Evolutionary conservation across 2,797 vertebrate genomes (phyloP).

Genomic region (Characodon lateralis): DNA sequence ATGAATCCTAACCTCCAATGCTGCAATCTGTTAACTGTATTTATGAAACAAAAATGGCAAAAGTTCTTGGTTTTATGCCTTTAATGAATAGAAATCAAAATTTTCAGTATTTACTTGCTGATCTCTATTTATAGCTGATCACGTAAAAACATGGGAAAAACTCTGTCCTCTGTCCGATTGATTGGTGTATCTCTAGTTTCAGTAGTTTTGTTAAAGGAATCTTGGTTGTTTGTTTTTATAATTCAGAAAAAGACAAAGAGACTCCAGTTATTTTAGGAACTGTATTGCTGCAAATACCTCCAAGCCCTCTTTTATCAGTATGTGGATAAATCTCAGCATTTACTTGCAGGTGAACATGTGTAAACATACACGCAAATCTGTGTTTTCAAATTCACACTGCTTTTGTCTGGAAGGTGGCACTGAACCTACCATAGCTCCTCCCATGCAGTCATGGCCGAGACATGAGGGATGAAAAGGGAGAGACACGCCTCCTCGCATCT

Average conservation of each 20-base stretch:
- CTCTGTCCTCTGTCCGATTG: not conserved
- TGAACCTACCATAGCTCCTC: constrained; percentile 66
- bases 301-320: constrained; percentile 4
- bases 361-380: constrained; percentile 39
- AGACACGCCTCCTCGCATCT: constrained; percentile 43
- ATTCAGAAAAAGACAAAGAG: not conserved
- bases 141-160: not conserved
- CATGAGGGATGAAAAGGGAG: constrained; percentile 42
- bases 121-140: no score
- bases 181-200: not conserved
- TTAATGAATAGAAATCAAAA: no score
- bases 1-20: no score
- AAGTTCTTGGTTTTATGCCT: no score
- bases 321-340: not conserved
- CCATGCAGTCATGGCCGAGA: constrained; percentile 71
- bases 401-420: constrained; percentile 77
- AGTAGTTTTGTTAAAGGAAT: not conserved
- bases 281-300: constrained; percentile 11
- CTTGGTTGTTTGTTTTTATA: not conserved
- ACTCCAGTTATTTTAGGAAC: constrained; percentile 3
- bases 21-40: no score
- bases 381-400: constrained; percentile 45
- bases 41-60: no score
- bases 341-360: constrained; percentile 20
- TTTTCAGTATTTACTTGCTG: no score